Conservation (phyloP, 2,888 invertebrate species). For the Oligia fasciuncula region DNA sequence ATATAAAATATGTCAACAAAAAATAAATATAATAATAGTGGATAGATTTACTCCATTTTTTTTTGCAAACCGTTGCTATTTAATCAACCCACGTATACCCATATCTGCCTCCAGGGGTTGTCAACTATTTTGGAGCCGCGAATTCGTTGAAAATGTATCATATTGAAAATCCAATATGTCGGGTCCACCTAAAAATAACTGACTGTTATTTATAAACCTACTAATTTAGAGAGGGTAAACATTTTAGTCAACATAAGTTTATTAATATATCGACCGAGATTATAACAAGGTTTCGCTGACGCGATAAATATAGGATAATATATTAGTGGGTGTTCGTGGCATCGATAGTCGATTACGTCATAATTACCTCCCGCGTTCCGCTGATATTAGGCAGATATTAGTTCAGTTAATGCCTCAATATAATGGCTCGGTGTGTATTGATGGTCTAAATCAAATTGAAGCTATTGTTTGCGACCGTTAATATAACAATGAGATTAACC, state of each 20-base stretch:
- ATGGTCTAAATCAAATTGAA: slow-evolving; percentile 75
- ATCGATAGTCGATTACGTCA: slow-evolving; percentile 68
- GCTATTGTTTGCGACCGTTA: slow-evolving; percentile 71
- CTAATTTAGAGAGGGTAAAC: slow-evolving; percentile 10
- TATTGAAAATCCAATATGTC: slow-evolving; percentile 4
- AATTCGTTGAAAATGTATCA: not conserved
- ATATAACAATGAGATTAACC: slow-evolving; percentile 69
- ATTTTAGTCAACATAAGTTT: slow-evolving; percentile 30
- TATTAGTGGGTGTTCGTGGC: slow-evolving; percentile 46
- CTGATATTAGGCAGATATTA: slow-evolving; percentile 71
- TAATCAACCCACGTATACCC: not conserved
- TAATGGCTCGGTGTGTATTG: slow-evolving; percentile 71
- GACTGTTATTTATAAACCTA: slow-evolving; percentile 4
- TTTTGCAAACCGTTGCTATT: slow-evolving; percentile 5
- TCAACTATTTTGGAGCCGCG: not conserved
- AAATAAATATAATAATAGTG: not conserved
- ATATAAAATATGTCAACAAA: too few relatives aligned
- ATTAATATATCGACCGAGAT: slow-evolving; percentile 46
- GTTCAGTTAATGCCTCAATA: slow-evolving; percentile 73
- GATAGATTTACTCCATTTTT: not conserved
- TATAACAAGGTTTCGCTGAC: slow-evolving; percentile 50
- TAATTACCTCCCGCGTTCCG: slow-evolving; percentile 68
- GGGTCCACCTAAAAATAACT: slow-evolving; percentile 19
- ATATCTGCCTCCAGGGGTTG: not conserved
- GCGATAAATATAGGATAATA: slow-evolving; percentile 44